Conservation (phyloP, 2,888 invertebrate species). For the Aphodius granarius region DNA sequence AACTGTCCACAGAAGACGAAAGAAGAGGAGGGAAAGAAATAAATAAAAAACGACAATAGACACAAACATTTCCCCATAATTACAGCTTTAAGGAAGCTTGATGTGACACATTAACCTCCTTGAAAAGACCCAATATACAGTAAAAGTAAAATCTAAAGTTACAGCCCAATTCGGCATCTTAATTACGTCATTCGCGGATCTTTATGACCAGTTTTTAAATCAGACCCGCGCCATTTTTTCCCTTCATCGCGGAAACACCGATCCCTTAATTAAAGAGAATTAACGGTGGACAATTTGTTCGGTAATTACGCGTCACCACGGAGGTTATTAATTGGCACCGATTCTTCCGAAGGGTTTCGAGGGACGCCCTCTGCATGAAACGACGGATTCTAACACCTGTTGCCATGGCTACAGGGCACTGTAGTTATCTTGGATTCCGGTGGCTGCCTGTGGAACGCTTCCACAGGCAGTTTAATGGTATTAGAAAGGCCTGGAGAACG, state of each 20-base stretch:
- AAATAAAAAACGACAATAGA: neutral
- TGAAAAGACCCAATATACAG: neutral
- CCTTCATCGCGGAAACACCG: neutral
- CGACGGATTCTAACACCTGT: slow-evolving; percentile 3
- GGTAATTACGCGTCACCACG: neutral
- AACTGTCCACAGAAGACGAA: neutral
- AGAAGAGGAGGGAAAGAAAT: neutral
- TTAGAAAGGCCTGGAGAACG: neutral
- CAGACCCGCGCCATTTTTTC: neutral
- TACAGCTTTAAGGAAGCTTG: neutral
- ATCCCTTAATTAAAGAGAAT: neutral
- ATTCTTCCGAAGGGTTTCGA: neutral
- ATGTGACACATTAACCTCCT: neutral
- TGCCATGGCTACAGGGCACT: slow-evolving; percentile 11
- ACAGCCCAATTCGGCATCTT: neutral
- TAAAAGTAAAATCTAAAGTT: neutral
- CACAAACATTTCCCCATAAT: neutral
- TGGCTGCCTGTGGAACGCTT: neutral
- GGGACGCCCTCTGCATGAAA: neutral
- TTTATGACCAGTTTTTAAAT: neutral
- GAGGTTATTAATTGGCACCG: neutral
- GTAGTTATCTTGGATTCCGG: neutral
- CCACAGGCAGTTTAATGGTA: neutral
- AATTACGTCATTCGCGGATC: neutral
- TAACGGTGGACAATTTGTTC: neutral